Evolutionary conservation across 1,140 invertebrate species (phyloP).

Genomic region (Drosophila parabipectinata): DNA sequence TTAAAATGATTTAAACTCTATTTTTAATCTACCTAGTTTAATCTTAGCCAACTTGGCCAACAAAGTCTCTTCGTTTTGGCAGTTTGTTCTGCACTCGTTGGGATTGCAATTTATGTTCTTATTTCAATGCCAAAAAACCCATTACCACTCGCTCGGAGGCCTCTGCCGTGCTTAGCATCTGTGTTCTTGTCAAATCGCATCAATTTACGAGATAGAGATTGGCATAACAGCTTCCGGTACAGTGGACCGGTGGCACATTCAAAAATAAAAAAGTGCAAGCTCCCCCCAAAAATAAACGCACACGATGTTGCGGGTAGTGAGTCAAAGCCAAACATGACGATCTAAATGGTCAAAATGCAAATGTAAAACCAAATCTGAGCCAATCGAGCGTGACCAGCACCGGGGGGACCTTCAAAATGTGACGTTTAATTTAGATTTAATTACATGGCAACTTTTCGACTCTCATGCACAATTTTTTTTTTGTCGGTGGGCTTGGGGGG

Average conservation of each 20-base stretch:
- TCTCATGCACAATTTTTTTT: background rate
- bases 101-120: constrained; percentile 32
- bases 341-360: constrained; percentile 44
- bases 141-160: constrained; percentile 63
- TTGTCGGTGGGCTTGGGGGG: background rate
- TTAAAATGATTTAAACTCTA: background rate
- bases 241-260: constrained; percentile 17
- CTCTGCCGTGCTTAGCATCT: constrained; percentile 39
- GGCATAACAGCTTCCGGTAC: constrained; percentile 74
- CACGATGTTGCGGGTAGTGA: constrained; percentile 19
- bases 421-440: constrained; percentile 82
- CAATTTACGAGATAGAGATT: constrained; percentile 73
- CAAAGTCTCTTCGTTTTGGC: constrained; percentile 38
- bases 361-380: constrained; percentile 59
- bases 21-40: background rate
- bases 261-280: constrained; percentile 27
- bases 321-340: constrained; percentile 39
- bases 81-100: background rate
- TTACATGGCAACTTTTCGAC: constrained; percentile 71
- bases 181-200: constrained; percentile 70
- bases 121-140: constrained; percentile 75
- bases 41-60: constrained; percentile 6
- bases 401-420: constrained; percentile 73
- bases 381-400: constrained; percentile 72
- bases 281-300: constrained; percentile 36